These are phyloP conservation scores for Scylla paramamosain DNA, from an alignment of 1,140 invertebrate species.

Conservation along the genomic window DNA sequence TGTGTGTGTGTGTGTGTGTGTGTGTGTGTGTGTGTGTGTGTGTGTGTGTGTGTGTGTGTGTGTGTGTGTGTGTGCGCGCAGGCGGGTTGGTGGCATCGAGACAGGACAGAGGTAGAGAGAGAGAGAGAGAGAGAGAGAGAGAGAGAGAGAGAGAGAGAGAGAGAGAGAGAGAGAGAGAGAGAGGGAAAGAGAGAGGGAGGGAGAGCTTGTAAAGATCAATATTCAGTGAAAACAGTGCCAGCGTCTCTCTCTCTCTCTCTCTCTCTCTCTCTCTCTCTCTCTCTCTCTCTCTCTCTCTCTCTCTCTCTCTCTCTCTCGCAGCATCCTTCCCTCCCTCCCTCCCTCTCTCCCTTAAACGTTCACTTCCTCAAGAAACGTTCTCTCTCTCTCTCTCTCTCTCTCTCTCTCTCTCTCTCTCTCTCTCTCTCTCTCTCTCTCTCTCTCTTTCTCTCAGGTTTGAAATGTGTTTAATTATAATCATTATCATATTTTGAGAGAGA, in stretches of 20 bases:
- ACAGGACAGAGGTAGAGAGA: neutral
- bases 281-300: neutral
- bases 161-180: neutral
- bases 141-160: neutral
- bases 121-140: neutral
- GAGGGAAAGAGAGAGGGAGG: neutral
- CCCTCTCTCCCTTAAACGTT: neutral
- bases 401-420: slow-evolving; percentile 42
- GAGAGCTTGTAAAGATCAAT: slow-evolving; percentile 33
- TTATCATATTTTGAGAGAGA: no score
- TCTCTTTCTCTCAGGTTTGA: neutral
- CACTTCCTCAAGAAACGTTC: neutral
- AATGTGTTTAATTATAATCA: no score
- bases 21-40: neutral
- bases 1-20: neutral
- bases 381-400: slow-evolving; percentile 12
- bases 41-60: neutral
- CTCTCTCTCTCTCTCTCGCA: neutral
- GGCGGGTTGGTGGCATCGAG: no score
- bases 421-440: slow-evolving; percentile 36
- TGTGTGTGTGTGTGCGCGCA: neutral
- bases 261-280: no score
- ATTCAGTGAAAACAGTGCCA: slow-evolving; percentile 55
- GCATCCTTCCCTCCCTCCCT: neutral
- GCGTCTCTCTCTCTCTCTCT: no score